phyloP scores from a whole-genome alignment of 2,888 invertebrate species.

The Perizoma affinitatum region DNA sequence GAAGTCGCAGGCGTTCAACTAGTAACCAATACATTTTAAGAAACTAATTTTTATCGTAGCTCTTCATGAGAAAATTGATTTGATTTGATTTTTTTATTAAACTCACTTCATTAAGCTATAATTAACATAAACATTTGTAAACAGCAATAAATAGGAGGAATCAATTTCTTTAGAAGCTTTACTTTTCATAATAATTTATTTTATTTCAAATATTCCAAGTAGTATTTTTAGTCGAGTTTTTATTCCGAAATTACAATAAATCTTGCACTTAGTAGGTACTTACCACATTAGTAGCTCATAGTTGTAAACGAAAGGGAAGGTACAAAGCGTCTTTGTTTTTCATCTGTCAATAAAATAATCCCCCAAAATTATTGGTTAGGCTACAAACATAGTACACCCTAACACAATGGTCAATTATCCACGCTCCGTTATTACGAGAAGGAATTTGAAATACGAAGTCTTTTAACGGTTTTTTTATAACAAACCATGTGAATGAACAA shows the following conservation, averaged over 20 bases:
- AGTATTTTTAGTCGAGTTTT: too few relatives aligned
- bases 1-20: too few relatives aligned
- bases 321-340: slow-evolving; percentile 36
- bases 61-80: slow-evolving; percentile 2
- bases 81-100: too few relatives aligned
- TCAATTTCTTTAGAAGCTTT: too few relatives aligned
- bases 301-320: slow-evolving; percentile 22
- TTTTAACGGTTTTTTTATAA: slow-evolving; percentile 52
- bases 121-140: too few relatives aligned
- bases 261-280: not conserved
- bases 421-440: slow-evolving; percentile 32
- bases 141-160: too few relatives aligned
- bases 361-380: slow-evolving; percentile 32
- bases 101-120: too few relatives aligned
- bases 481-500: slow-evolving; percentile 54
- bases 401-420: slow-evolving; percentile 29
- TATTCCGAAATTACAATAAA: not conserved
- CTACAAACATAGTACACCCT: slow-evolving; percentile 35
- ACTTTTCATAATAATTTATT: too few relatives aligned
- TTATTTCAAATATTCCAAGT: too few relatives aligned
- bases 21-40: slow-evolving; percentile 2
- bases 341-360: slow-evolving; percentile 36
- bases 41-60: slow-evolving; percentile 11
- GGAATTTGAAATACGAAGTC: slow-evolving; percentile 42
- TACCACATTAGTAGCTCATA: too few relatives aligned